phyloP scores from a whole-genome alignment of 2,797 vertebrate genomes.

The Dermochelys coriacea region DNA sequence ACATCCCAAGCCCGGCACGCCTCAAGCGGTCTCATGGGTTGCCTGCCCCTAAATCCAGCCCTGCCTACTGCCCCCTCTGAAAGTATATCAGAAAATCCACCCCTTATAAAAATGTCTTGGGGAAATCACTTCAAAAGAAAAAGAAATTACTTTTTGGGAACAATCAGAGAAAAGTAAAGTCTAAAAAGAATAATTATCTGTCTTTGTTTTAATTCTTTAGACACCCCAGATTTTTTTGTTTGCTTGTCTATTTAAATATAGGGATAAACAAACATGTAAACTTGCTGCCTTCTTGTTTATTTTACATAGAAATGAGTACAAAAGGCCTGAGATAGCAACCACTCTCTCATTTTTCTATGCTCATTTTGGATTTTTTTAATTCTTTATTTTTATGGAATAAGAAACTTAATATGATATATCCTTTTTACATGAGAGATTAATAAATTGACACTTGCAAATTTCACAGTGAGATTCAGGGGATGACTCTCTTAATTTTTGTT shows the following conservation, averaged over 20 bases:
- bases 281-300: neutral
- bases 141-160: neutral
- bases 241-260: neutral
- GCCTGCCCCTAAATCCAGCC: no score
- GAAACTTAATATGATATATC: neutral
- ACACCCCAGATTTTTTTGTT: neutral
- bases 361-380: neutral
- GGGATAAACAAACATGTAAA: neutral
- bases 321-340: neutral
- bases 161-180: neutral
- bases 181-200: neutral
- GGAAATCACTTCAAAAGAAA: neutral
- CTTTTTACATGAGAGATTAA: neutral
- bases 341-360: neutral
- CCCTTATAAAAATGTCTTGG: neutral
- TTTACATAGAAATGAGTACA: neutral
- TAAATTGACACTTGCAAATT: no score
- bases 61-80: neutral
- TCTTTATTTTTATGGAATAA: neutral
- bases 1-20: no score
- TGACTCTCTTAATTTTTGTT: no score
- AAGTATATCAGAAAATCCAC: slow-evolving; percentile 41
- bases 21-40: no score
- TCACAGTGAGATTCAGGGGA: no score
- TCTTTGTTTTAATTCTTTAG: neutral